Evolutionary conservation across 2,797 vertebrate genomes (phyloP).

Genomic region (Petrocephalus sullivani): DNA sequence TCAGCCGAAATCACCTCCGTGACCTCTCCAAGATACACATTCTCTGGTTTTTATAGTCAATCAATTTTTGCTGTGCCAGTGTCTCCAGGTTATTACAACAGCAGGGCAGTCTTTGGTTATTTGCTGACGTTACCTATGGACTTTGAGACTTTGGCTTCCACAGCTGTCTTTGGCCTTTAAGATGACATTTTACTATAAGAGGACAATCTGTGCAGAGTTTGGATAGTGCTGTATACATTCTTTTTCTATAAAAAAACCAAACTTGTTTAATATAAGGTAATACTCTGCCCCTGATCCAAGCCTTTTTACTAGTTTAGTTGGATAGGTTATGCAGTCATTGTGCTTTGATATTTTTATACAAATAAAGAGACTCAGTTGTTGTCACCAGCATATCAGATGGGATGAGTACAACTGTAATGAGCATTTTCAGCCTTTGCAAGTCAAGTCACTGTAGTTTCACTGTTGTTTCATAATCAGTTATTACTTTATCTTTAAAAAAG

Average conservation of each 20-base stretch:
- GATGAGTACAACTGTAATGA: neutral
- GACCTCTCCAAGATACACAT: neutral
- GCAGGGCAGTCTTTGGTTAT: conserved; percentile 1
- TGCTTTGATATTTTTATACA: neutral
- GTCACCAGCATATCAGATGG: neutral
- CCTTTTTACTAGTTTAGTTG: neutral
- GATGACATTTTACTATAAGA: neutral
- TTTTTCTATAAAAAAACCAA: neutral
- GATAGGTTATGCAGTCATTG: neutral
- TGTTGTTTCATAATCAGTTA: neutral
- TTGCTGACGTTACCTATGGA: neutral
- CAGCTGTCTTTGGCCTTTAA: conserved; percentile 1
- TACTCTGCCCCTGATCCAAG: neutral
- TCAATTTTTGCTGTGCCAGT: neutral
- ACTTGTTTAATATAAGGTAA: neutral
- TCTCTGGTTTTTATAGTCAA: neutral
- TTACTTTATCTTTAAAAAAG: neutral
- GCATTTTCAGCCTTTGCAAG: neutral
- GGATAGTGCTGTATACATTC: neutral
- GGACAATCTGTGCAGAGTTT: neutral
- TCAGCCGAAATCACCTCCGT: neutral
- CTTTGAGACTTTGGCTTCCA: conserved; percentile 4
- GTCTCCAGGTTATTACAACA: neutral
- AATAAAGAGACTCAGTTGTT: neutral
- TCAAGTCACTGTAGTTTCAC: neutral